These are phyloP conservation scores for Excalfactoria chinensis DNA, from an alignment of 2,113 vertebrate species.

Conservation along the genomic window DNA sequence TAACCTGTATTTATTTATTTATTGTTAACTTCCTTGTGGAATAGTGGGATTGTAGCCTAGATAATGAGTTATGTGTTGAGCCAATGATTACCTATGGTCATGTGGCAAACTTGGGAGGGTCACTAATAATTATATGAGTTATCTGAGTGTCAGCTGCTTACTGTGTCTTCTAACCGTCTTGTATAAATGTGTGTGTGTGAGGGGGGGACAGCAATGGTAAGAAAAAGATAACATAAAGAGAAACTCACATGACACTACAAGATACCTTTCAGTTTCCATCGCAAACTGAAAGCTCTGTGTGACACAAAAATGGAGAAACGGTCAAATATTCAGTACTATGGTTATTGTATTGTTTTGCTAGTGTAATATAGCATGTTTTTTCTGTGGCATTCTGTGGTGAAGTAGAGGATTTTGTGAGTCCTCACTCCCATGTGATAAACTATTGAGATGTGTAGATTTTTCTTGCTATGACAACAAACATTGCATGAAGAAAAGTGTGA, in stretches of 20 bases:
- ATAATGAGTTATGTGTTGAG: background rate
- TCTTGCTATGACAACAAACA: background rate
- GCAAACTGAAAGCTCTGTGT: background rate
- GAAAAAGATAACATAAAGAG: background rate
- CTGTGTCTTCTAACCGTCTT: background rate
- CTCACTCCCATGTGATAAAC: background rate
- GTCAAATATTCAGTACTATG: background rate
- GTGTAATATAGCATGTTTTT: background rate
- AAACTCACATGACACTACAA: background rate
- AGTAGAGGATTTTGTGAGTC: background rate
- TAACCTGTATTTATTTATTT: background rate
- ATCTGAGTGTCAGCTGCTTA: background rate
- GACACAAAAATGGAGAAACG: background rate
- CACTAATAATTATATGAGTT: background rate
- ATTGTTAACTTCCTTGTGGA: background rate
- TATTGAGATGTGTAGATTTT: background rate
- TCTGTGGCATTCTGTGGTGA: background rate
- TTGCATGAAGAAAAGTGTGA: background rate
- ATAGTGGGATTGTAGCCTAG: background rate
- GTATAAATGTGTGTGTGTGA: accelerated
- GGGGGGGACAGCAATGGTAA: background rate
- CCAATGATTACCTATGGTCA: background rate
- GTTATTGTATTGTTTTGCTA: background rate
- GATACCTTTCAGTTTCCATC: background rate
- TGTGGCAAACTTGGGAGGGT: background rate